Evolutionary conservation across 2,797 vertebrate species (phyloP), one percentile per base, ranked within the genome.

Genomic region (Oreonectes daqikongensis): DNA sequence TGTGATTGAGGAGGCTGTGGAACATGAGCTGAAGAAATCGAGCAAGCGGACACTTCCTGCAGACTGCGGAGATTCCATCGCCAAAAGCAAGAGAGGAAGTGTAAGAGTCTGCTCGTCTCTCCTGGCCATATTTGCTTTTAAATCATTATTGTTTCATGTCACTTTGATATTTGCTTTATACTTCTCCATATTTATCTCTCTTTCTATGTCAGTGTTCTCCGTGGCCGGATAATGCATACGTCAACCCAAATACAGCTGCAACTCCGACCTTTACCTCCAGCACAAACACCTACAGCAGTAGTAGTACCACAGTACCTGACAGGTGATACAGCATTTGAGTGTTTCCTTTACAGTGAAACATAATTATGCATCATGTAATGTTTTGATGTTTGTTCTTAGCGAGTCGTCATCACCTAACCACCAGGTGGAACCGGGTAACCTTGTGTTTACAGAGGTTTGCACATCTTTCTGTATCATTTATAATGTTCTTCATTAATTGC

Each of bases 1-100:
- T 91, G 95, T 98, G 92, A 96, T 97, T 91, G 97, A 98, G 92
- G 97, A 98, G 89, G 94, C 94, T 85, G 94, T 96, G 90, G 96
- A 99, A 93, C 95, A 97, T 89, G 97, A 99, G 94, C 95, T 98
- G 94, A 99, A 98, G 95, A 99, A 98, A 94, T 98, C 96, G 90
- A 99, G 95, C 94, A 99, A 99, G 92, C 95, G 97, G 91, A 99
- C 97, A 88, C 95, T 99, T 91, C 97, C 96, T 88, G 96, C 96
- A 93, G 97, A 99, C 94, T 98, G 94, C 92, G 96, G 97, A 87
- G 97, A 98, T 95, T 98, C 96, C 92, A 93, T 98, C 92, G 96
- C 97, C 95, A 84, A 84, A 46, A 84, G 83, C 76, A 99, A 99
- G 93, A 94, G 97, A 95, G 97, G 97, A 95, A 99, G 96, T 94